These are phyloP conservation scores for Sesia apiformis DNA, from an alignment of 2,888 invertebrate genomes.

Conservation along the genomic window DNA sequence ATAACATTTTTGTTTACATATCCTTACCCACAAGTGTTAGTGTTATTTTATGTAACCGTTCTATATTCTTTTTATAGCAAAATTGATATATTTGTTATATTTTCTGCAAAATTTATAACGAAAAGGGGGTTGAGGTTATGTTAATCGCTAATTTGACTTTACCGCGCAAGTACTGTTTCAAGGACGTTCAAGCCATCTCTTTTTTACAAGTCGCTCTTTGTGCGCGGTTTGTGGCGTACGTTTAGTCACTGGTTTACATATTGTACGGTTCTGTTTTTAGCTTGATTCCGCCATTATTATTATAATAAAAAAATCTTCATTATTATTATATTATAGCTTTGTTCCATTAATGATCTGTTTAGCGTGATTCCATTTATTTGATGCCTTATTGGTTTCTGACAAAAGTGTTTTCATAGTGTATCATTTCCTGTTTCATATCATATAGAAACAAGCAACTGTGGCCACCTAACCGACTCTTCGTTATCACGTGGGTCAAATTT, in stretches of 20 bases:
- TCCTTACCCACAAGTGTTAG: too few relatives aligned
- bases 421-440: conserved; percentile 68
- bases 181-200: conserved; percentile 45
- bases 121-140: too few relatives aligned
- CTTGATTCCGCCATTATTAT: conserved; percentile 66
- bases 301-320: conserved; percentile 28
- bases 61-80: too few relatives aligned
- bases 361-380: conserved; percentile 9
- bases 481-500: conserved; percentile 74
- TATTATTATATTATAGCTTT: conserved; percentile 23
- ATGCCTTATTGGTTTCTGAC: conserved; percentile 12
- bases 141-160: conserved; percentile 44
- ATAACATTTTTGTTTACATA: too few relatives aligned
- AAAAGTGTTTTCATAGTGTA: conserved; percentile 50
- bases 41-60: too few relatives aligned
- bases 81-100: too few relatives aligned
- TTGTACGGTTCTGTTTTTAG: conserved; percentile 55
- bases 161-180: conserved; percentile 63
- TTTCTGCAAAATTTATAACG: too few relatives aligned
- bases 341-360: conserved; percentile 3
- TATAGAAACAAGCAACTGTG: conserved; percentile 65
- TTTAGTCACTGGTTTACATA: conserved; percentile 54
- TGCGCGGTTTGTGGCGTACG: conserved; percentile 18
- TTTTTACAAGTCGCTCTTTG: conserved; percentile 37
- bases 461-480: conserved; percentile 55